Base-by-base conservation (phyloP, 1,140 invertebrate species). In the Vanessa tameamea region DNA sequence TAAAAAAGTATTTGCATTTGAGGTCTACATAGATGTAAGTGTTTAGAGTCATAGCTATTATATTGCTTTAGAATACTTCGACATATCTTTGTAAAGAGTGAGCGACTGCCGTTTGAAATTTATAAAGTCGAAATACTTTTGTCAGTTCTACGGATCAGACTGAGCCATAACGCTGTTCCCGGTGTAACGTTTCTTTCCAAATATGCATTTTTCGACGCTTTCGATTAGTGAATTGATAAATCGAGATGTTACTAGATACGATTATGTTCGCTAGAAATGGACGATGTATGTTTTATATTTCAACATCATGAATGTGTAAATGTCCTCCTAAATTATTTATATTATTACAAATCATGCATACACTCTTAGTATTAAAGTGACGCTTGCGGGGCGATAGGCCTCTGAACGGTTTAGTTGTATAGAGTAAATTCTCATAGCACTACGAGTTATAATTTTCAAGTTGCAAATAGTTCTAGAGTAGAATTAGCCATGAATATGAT, bases 1-100 rank as follows among this genome's bases (percentile, higher is more conserved):
- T 90, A 82, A 87, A 88, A 87, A 91, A 92, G 86, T 91, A 91
- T 89, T 91, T 91, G 90, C 90, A 92, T 92, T 92, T 92, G 90
- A 92, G 90, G 89, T 92, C 90, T 91, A 91, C 83, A 87, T 92
- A 92, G 89, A 82, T 91, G 81, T 91, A 92, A 90, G 89, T 86
- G 83, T 88, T 89, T 90, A 90, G 88, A 91, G 87, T 89, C 89
- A 88, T 90, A 92, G 88, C 81, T 90, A 87, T 87, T 85, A 86
- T 88, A 89, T 87, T 89, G 88, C 89, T 92, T 91, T 91, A 91
- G 90, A 90, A 92, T 92, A 92, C 85, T 90, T 90, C 86, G 80
- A 92, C 90, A 92, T 92, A 92, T 92, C 90, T 90, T 88, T 90
- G 87, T 87, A 87, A 89, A 85, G 85, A 83, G 79, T 84, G 83